Conservation (phyloP, 1,140 invertebrate genomes). For the Leptopilina boulardi region DNA sequence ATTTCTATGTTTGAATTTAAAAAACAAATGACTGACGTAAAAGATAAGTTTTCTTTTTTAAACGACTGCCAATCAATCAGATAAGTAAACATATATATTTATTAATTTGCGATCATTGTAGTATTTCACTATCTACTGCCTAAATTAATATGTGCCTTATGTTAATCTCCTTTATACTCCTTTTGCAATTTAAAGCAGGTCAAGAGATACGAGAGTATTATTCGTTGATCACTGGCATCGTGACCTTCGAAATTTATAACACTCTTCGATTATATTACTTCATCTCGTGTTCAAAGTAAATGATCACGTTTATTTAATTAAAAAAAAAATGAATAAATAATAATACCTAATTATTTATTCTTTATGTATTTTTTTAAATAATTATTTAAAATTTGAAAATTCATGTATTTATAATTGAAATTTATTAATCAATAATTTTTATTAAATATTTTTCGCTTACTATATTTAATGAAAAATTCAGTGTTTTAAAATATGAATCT, state of each 20-base stretch:
- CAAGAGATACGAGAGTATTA: slow-evolving; percentile 23
- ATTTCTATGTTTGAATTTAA: neutral
- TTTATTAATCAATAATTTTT: too few relatives aligned
- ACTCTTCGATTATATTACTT: neutral
- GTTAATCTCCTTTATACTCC: neutral
- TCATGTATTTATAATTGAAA: too few relatives aligned
- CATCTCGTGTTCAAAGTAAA: neutral
- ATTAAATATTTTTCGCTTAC: too few relatives aligned
- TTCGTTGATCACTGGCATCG: slow-evolving; percentile 20
- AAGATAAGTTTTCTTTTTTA: neutral
- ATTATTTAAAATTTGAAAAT: too few relatives aligned
- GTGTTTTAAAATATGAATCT: too few relatives aligned
- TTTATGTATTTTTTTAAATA: too few relatives aligned
- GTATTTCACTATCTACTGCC: slow-evolving; percentile 7
- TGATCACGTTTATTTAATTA: too few relatives aligned
- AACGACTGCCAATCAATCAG: neutral
- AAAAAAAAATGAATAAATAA: too few relatives aligned
- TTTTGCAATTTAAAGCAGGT: slow-evolving; percentile 33
- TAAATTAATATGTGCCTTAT: neutral
- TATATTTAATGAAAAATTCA: too few relatives aligned
- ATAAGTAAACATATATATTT: neutral
- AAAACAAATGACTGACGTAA: neutral
- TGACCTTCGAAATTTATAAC: slow-evolving; percentile 28
- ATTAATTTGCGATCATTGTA: slow-evolving; percentile 7
- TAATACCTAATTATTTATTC: too few relatives aligned